Percentiles rank a stretch among this genome's conserved stretches.
phyloP scores from a whole-genome alignment of 2,888 invertebrate species.

The Cantharis flavilabris region DNA sequence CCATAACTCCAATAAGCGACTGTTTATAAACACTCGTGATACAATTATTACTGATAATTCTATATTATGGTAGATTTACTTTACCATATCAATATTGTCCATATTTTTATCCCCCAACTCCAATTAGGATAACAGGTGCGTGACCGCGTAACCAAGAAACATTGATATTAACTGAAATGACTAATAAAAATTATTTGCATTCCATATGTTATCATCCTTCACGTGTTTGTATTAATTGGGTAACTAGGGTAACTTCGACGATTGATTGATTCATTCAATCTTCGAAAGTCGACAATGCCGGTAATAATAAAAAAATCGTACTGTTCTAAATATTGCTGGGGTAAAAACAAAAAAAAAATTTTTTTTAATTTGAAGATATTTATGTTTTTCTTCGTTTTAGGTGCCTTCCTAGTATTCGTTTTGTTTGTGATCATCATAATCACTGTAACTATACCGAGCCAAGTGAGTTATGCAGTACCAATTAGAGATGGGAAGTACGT shows the following conservation, averaged over 20 bases:
- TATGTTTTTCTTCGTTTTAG: conserved; percentile 50
- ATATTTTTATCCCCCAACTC: too few relatives aligned
- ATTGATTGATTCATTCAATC: neutral
- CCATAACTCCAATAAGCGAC: too few relatives aligned
- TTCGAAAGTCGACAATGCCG: neutral
- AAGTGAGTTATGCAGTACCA: conserved; percentile 62
- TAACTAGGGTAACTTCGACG: neutral
- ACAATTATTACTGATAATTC: too few relatives aligned
- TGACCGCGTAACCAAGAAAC: neutral
- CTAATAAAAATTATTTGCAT: neutral
- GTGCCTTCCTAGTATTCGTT: conserved; percentile 64
- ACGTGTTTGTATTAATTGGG: neutral
- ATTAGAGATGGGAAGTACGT: conserved; percentile 74
- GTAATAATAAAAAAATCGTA: neutral
- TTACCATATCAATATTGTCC: too few relatives aligned
- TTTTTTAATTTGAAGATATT: too few relatives aligned
- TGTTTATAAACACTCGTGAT: too few relatives aligned
- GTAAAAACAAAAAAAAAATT: neutral
- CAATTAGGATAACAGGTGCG: neutral
- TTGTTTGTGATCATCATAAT: conserved; percentile 67
- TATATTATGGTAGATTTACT: too few relatives aligned
- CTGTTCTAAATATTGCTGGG: neutral
- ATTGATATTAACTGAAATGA: neutral
- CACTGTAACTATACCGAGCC: conserved; percentile 64
- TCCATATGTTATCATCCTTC: neutral